Conservation (phyloP, 2,113 vertebrate species). For the Struthio camelus region DNA sequence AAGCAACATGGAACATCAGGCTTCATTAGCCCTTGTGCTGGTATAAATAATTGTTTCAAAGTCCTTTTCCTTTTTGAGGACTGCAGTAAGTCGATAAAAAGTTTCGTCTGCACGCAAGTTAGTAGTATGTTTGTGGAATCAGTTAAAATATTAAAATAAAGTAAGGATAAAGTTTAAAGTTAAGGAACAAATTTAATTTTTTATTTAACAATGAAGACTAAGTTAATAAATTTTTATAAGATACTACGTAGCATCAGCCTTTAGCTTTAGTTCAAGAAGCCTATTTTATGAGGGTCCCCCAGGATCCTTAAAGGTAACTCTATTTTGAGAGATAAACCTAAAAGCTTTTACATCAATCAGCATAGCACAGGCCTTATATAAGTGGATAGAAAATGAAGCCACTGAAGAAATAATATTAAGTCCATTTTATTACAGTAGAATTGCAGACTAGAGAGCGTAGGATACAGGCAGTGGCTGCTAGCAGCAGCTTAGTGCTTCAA, state of each 20-base stretch:
- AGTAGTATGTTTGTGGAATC: not conserved
- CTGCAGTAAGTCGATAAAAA: not conserved
- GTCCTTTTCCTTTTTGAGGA: not conserved
- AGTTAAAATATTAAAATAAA: not conserved
- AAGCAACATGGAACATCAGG: not conserved
- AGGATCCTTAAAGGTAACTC: not conserved
- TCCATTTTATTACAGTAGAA: not conserved
- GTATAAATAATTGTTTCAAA: constrained; percentile 8
- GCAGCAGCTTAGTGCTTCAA: not conserved
- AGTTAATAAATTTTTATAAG: not conserved
- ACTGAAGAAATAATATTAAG: not conserved
- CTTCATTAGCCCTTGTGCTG: constrained; percentile 3
- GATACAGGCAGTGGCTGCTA: not conserved
- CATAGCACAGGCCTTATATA: not conserved
- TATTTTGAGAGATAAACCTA: not conserved
- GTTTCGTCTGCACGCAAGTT: not conserved
- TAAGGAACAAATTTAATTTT: not conserved
- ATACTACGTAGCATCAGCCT: not conserved
- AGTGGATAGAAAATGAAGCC: not conserved
- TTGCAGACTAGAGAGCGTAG: not conserved
- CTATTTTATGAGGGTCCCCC: not conserved
- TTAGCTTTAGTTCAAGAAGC: not conserved
- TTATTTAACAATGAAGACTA: not conserved
- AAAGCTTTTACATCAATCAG: not conserved
- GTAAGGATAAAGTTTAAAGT: not conserved